Base-by-base conservation (phyloP, 92 coral and sea anemone genomes). In the Paramuricea clavata region DNA sequence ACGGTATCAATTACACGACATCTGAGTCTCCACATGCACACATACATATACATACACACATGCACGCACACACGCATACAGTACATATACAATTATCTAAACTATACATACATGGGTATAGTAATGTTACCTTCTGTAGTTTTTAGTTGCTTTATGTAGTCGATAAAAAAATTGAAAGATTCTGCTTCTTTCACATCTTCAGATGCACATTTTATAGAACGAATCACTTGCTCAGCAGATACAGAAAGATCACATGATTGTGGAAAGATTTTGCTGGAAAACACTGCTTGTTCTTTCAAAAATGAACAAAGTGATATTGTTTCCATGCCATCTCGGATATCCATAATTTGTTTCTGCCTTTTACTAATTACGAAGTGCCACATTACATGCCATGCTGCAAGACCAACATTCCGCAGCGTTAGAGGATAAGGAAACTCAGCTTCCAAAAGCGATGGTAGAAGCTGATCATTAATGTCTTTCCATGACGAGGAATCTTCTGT, bases 281-380 rank as follows among this genome's bases (percentile, higher is more conserved):
- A 57, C 10, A 23, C 65, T 1, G 65, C 26, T 25, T 57, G 65
- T 27, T 23, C 30, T 57, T 57, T 57, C 17, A 57, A 57, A 54
- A 57, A 57, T 4, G 65, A 57, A 27, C 65, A 57, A 57, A 57
- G 65, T n/a, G 65, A 57, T 57, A 57, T 57, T 13, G 65, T 11
- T 57, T 57, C 65, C 65, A 57, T 57, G 65, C 65, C 65, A 57
- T 57, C 31, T 17, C 65, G 31, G 65, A 57, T 57, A 57, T 57
- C 65, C 28, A 57, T 57, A 8, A 57, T 57, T 27, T 57, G 65
- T 27, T 57, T 57, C n/a, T 57, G 65, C 65, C 65, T n/a, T 57
- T 57, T 57, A 57, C n/a, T n/a, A 25, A 57, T 23, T 8, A 57
- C 65, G 13, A 57, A 57, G 65, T 57, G 65, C 65, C 65, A 57